Evolutionary conservation across 2,888 invertebrate genomes (phyloP).

Genomic region (Chrysolina oricalcia): DNA sequence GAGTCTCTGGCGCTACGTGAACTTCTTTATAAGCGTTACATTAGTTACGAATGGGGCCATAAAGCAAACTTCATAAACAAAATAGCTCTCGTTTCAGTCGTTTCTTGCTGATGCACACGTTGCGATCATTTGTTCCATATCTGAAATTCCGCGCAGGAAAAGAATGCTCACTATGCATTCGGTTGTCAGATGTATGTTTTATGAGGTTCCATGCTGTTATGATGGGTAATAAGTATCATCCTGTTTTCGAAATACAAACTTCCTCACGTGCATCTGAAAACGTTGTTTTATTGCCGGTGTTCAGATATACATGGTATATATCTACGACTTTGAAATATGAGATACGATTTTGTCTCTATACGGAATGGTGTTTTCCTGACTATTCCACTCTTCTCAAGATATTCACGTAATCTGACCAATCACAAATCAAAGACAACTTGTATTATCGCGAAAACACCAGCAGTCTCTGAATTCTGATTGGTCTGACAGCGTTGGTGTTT

Average conservation of each 20-base stretch:
- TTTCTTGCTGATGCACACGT: slow-evolving; percentile 29
- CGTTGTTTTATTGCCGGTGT: neutral
- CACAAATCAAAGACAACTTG: no score
- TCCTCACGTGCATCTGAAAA: slow-evolving; percentile 9
- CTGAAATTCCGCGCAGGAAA: neutral
- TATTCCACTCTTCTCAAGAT: no score
- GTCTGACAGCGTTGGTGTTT: no score
- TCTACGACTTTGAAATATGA: neutral
- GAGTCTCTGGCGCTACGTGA: slow-evolving; percentile 27
- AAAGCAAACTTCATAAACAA: slow-evolving; percentile 41
- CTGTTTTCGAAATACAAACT: slow-evolving; percentile 10
- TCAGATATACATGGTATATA: neutral
- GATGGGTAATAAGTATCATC: slow-evolving; percentile 32
- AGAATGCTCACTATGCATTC: slow-evolving; percentile 6
- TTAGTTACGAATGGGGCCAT: slow-evolving; percentile 33
- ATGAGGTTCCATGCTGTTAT: slow-evolving; percentile 27
- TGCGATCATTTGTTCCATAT: slow-evolving; percentile 25
- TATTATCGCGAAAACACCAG: no score
- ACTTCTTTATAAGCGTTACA: slow-evolving; percentile 34
- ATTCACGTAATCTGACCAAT: no score
- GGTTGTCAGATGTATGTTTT: slow-evolving; percentile 24
- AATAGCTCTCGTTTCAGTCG: slow-evolving; percentile 31
- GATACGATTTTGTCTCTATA: neutral
- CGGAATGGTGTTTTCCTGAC: neutral
- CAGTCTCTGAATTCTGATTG: no score